Conservation (phyloP, 2,888 invertebrate genomes). For the Gibbula magus region DNA sequence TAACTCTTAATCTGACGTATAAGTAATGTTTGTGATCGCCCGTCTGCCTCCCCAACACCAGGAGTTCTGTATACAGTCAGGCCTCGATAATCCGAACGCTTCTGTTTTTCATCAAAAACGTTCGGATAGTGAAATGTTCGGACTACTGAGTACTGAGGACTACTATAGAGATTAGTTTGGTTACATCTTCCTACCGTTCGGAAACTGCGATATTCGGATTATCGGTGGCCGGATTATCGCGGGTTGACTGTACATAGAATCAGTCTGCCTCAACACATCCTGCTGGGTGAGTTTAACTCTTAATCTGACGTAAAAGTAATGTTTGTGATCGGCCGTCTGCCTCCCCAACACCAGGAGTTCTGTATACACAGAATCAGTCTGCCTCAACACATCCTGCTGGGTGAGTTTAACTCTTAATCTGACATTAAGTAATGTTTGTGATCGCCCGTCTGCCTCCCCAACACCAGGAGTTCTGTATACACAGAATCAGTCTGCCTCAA, state of each 20-base stretch:
- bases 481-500: conserved; percentile 58
- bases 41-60: conserved; percentile 64
- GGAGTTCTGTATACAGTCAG: conserved; percentile 62
- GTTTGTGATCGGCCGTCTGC: conserved; percentile 66
- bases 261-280: conserved; percentile 52
- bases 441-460: conserved; percentile 61
- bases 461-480: conserved; percentile 68
- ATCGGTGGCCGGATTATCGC: too few species aligned
- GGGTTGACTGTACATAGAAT: conserved; percentile 62
- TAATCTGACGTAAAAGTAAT: conserved; percentile 36
- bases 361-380: conserved; percentile 56
- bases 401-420: background rate
- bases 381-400: background rate
- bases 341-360: conserved; percentile 66
- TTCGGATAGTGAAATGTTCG: too few species aligned
- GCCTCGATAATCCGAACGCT: too few species aligned
- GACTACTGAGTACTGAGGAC: too few species aligned
- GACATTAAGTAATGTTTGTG: conserved; percentile 71
- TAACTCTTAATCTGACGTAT: background rate
- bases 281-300: conserved; percentile 53
- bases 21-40: conserved; percentile 65
- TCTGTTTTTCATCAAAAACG: too few species aligned
- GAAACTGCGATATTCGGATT: too few species aligned
- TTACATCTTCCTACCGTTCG: too few species aligned
- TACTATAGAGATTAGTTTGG: too few species aligned